Evolutionary conservation across 2,888 invertebrate species (phyloP), one percentile per base, ranked within the genome.

Genomic region (Anorthoa munda): DNA sequence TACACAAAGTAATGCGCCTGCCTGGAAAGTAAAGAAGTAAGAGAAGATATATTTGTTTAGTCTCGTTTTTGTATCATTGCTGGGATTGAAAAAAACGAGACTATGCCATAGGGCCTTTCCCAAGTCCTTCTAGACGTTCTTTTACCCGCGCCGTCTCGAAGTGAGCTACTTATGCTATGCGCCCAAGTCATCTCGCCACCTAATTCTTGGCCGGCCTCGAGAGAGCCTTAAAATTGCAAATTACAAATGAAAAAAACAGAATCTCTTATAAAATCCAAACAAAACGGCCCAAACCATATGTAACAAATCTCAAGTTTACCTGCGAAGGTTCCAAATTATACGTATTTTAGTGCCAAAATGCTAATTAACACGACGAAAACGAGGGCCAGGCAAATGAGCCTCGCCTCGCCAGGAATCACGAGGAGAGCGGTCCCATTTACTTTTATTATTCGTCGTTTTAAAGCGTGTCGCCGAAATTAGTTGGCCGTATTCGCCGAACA

Each of bases 401-500:
- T 89, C 90, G 81, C 84, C 86, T 89, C 93, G 95, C 95, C 95
- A 95, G 94, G 94, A 93, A 92, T 93, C 95, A 94, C 93, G 94
- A 93, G 93, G 92, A 94, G 94, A 92, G 92, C 91, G 93, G 93
- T 93, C 85, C 94, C 94, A 95, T 96, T 95, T 93, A 94, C 95
- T 95, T 96, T 96, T 95, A 96, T 95, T 95, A 95, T 95, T 92
- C 92, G 90, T 92, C 94, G 93, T 95, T 95, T 95, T 93, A 94
- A 93, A 95, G 92, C 93, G 92, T 93, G 94, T 93, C 94, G 93
- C 92, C 95, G 94, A 95, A 95, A 95, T 96, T 95, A 95, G 95
- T 95, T 95, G 94, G 94, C 93, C 91, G 94, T 94, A 93, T 92
- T 94, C 90, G 92, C 88, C 88, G 92, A 92, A 92, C 92, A 94